Evolutionary conservation across 1,140 invertebrate species (phyloP).

Genomic region (Leguminivora glycinivorella): DNA sequence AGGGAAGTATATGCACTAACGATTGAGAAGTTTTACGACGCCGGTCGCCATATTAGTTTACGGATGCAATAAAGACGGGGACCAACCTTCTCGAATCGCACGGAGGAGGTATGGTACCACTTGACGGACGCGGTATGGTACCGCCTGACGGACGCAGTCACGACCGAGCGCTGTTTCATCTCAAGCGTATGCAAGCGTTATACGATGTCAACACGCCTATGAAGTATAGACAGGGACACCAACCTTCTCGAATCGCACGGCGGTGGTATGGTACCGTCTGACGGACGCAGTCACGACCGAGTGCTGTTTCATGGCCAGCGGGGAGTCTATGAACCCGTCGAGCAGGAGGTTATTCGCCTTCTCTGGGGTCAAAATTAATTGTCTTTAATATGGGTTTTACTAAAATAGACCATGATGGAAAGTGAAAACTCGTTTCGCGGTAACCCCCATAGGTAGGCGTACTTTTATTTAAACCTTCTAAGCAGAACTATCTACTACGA

Average conservation of each 20-base stretch:
- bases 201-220: no score
- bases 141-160: conserved; percentile 35
- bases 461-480: no score
- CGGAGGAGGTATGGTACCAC: no score
- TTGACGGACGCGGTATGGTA: no score
- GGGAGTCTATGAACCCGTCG: conserved; percentile 93
- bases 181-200: no score
- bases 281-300: conserved; percentile 35
- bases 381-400: not conserved
- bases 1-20: conserved; percentile 88
- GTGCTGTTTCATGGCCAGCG: conserved; percentile 42
- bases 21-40: no score
- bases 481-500: no score
- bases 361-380: conserved; percentile 72
- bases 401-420: not conserved
- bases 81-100: conserved; percentile 55
- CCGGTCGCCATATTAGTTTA: no score
- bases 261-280: conserved; percentile 60
- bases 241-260: conserved; percentile 58
- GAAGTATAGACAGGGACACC: conserved; percentile 20
- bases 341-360: conserved; percentile 86
- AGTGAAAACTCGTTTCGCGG: no score
- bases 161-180: no score
- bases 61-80: conserved; percentile 3
- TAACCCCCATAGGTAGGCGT: no score